These are phyloP conservation scores for Cephus sareptanus DNA, from an alignment of 2,888 invertebrate species.

Conservation along the genomic window DNA sequence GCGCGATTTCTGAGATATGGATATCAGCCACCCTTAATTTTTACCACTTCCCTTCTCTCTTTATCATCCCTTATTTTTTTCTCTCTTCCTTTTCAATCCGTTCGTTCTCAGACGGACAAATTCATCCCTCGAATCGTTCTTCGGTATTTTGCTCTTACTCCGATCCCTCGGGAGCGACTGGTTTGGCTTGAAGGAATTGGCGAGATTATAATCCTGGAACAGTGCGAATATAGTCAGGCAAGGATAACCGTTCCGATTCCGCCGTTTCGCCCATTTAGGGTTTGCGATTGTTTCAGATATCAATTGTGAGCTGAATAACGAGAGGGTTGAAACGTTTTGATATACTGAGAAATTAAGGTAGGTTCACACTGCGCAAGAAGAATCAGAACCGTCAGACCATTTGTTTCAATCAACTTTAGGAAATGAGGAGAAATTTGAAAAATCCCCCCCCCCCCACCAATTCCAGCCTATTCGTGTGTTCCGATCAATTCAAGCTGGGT, in stretches of 20 bases:
- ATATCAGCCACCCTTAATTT: background rate
- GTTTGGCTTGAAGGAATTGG: background rate
- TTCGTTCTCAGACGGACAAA: background rate
- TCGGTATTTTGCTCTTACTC: background rate
- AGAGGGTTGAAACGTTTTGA: background rate
- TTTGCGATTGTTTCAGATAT: background rate
- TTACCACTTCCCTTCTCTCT: background rate
- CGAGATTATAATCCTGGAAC: background rate
- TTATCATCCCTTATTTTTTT: background rate
- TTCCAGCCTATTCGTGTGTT: background rate
- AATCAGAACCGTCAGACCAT: background rate
- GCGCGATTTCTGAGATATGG: background rate
- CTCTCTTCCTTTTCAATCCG: background rate
- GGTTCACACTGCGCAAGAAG: background rate
- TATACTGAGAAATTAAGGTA: background rate
- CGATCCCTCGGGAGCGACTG: background rate
- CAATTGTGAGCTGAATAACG: background rate
- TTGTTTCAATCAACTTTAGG: background rate
- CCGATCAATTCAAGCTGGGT: background rate
- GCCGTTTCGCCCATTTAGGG: background rate
- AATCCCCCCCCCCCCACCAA: background rate
- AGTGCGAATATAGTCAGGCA: background rate
- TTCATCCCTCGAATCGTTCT: background rate
- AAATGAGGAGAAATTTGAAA: background rate
- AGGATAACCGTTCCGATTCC: background rate